A percentile compares a stretch with the other conserved stretches of the same genome.
Evolutionary conservation across 2,888 invertebrate species (phyloP).

Genomic region (Altica lythri): DNA sequence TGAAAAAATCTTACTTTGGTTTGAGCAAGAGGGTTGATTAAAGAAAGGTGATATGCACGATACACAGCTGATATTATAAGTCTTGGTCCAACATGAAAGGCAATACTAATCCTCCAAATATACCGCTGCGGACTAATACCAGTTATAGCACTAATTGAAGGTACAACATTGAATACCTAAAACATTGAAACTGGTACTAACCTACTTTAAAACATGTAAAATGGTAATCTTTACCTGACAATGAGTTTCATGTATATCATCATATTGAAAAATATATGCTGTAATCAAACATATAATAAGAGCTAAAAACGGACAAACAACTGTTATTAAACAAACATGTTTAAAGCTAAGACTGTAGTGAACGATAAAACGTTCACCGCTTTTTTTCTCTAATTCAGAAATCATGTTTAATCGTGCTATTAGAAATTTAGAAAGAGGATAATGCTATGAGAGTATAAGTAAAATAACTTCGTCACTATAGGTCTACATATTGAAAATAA

Average conservation of each 20-base stretch:
- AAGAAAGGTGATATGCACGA: conserved; percentile 77
- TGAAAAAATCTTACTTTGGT: conserved; percentile 54
- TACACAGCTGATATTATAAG: conserved; percentile 87
- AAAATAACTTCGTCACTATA: no score
- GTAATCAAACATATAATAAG: conserved; percentile 86
- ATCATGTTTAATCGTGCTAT: no score
- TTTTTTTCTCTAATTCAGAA: conserved; percentile 25
- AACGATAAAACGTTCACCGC: conserved; percentile 57
- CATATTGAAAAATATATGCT: conserved; percentile 87
- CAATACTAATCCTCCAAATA: conserved; percentile 90
- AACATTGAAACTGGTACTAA: no score
- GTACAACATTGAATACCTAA: conserved; percentile 92
- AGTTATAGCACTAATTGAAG: conserved; percentile 94
- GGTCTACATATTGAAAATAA: no score
- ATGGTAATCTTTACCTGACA: conserved; percentile 73
- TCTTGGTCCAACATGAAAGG: conserved; percentile 89
- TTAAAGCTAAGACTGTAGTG: conserved; percentile 77
- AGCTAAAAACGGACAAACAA: conserved; percentile 83
- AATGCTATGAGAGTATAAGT: no score
- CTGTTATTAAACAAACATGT: conserved; percentile 80
- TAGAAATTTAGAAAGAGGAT: no score
- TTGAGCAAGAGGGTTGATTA: conserved; percentile 65
- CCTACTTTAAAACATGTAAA: background rate
- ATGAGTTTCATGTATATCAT: conserved; percentile 94
- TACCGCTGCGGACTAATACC: conserved; percentile 92